Evolutionary conservation across 2,113 vertebrate species (phyloP), one percentile per base, ranked within the genome.

Genomic region (Phyllopteryx taeniolatus): DNA sequence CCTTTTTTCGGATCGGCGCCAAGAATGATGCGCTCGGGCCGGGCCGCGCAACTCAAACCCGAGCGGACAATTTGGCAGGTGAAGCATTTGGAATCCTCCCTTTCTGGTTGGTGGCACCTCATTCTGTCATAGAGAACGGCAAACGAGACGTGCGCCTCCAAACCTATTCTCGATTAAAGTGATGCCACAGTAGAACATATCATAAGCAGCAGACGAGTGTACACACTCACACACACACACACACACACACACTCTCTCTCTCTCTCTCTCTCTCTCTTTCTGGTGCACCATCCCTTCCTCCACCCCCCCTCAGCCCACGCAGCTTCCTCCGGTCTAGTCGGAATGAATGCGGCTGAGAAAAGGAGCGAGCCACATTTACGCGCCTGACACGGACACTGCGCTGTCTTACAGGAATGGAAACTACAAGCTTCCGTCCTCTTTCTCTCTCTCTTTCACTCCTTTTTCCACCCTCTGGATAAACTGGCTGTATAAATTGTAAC

Each of bases 321-420:
- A 79, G 85, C 81, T 78, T 78, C 76, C 85, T 78, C 86, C 76
- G 83, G 76, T 85, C 83, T 86, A 87, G 87, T 84, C 79, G 83
- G 80, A 85, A 77, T 84, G 85, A 81, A 84, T 88, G 91, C 91
- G 87, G 87, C 85, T 88, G 80, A 72, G 83, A 78, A 80, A 27
- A 83, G 82, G 76, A 84, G 77, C 76, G 75, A 75, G 85, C 74
- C 49, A 80, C 44, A 86, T 86, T 83, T 80, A 69, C 59, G 79
- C 79, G 76, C 79, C 79, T 75, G 76, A 80, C 75, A 82, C 78
- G 82, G 79, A 85, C 78, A 79, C 84, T 77, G 70, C 56, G 79
- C 76, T 79, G 74, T 84, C 79, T 88, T 76, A 67, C 71, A 72
- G 82, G 54, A 75, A 67, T 49, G 67, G 39, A 15, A 73, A 71